Evolutionary conservation across 2,113 vertebrate species (phyloP).

Genomic region (Petaurus breviceps): DNA sequence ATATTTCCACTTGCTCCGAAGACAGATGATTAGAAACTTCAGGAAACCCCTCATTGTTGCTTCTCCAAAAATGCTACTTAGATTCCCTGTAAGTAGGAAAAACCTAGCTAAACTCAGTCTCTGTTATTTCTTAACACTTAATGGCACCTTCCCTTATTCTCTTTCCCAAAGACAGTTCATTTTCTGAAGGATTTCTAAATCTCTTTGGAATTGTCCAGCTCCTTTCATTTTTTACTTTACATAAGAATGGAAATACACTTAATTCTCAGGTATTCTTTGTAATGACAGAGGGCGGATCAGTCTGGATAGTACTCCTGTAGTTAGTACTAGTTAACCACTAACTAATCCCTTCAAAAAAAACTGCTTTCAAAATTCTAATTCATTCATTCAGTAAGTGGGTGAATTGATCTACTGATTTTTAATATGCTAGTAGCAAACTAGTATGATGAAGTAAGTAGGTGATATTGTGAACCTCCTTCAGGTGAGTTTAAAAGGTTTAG

Average conservation of each 20-base stretch:
- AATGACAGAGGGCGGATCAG: background rate
- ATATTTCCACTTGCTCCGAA: constrained; percentile 96
- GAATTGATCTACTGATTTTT: background rate
- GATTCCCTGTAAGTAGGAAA: constrained; percentile 90
- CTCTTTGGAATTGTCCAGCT: background rate
- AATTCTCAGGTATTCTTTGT: background rate
- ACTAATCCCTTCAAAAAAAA: background rate
- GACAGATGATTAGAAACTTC: constrained; percentile 98
- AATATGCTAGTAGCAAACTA: background rate
- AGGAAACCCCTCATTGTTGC: constrained; percentile 96
- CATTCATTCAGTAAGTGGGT: background rate
- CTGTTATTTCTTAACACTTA: background rate
- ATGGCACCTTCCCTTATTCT: background rate
- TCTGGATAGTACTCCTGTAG: background rate
- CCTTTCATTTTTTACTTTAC: background rate
- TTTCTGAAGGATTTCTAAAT: constrained; percentile 7
- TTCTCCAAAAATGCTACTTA: constrained; percentile 94
- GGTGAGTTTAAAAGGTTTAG: constrained; percentile 3
- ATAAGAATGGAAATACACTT: background rate
- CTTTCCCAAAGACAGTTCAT: background rate
- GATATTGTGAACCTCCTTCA: constrained; percentile 1
- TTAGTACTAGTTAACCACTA: background rate
- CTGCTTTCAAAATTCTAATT: too few species aligned
- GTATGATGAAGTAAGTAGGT: constrained; percentile 26
- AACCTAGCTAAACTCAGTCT: background rate